Evolutionary conservation across 2,113 vertebrate species (phyloP).

Genomic region (Menura novaehollandiae): DNA sequence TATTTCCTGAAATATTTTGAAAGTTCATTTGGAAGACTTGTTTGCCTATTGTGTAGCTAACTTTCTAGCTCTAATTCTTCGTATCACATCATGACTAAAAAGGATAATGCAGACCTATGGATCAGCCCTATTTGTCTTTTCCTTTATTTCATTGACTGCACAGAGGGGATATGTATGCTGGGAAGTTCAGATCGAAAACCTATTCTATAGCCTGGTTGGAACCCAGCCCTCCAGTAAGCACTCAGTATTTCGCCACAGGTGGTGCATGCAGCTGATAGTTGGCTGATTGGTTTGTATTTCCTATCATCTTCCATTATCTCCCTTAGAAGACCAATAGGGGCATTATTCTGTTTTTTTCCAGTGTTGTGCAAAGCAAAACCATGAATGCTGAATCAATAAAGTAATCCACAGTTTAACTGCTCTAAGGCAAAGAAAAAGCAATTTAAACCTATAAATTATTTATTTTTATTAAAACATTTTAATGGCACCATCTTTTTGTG

Average conservation of each 20-base stretch:
- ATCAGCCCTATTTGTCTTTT: not conserved
- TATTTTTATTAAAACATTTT: conserved; percentile 22
- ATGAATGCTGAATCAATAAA: conserved; percentile 8
- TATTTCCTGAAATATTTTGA: not conserved
- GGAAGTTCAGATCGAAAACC: not conserved
- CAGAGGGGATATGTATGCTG: not conserved
- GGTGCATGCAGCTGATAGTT: not conserved
- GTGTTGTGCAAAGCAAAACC: not conserved
- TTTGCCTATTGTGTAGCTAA: not conserved
- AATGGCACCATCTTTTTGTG: not conserved
- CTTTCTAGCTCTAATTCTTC: not conserved
- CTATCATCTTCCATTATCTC: not conserved
- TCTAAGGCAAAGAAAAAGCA: conserved; percentile 10
- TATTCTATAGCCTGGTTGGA: not conserved
- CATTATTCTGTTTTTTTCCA: not conserved
- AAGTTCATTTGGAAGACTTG: not conserved
- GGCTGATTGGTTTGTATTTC: not conserved
- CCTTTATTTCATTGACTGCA: not conserved
- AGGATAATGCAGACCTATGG: not conserved
- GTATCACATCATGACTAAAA: not conserved
- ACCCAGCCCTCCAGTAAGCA: not conserved
- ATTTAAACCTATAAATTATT: conserved; percentile 13
- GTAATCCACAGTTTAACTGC: not conserved
- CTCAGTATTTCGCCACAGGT: not conserved
- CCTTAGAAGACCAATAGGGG: not conserved